A percentile compares a stretch with the other conserved stretches of the same genome.
Evolutionary conservation across 2,797 vertebrate genomes (phyloP).

Genomic region (Parotocinclus haroldoi): DNA sequence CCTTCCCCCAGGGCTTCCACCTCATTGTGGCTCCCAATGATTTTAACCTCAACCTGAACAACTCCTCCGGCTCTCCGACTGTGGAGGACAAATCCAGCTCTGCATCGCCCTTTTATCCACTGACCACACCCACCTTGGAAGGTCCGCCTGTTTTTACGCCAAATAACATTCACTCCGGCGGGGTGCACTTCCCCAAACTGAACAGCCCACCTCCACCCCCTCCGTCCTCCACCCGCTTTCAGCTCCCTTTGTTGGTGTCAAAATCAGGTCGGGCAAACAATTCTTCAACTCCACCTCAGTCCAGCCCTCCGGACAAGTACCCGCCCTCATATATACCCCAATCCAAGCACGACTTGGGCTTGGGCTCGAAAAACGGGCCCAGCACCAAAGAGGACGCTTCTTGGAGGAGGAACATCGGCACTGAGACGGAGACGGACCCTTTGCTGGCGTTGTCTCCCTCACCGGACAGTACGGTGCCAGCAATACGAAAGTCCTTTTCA

Average conservation of each 20-base stretch:
- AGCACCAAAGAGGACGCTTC: slow-evolving; percentile 72
- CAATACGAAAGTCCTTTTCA: slow-evolving; percentile 86
- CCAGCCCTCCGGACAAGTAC: slow-evolving; percentile 63
- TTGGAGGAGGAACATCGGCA: slow-evolving; percentile 86
- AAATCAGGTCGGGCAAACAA: slow-evolving; percentile 40
- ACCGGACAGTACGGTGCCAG: slow-evolving; percentile 66
- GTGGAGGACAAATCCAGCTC: slow-evolving; percentile 21
- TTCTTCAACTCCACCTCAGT: slow-evolving; percentile 32
- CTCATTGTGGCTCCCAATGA: slow-evolving; percentile 78
- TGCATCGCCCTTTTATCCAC: slow-evolving; percentile 29
- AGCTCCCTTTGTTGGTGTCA: slow-evolving; percentile 71
- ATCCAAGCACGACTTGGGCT: slow-evolving; percentile 60
- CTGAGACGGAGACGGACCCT: slow-evolving; percentile 76
- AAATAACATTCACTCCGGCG: slow-evolving; percentile 63
- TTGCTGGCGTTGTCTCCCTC: slow-evolving; percentile 64
- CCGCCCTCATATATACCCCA: slow-evolving; percentile 71
- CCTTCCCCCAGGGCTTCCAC: slow-evolving; percentile 77
- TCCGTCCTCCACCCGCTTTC: slow-evolving; percentile 58
- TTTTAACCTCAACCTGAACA: slow-evolving; percentile 47
- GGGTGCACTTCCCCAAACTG: slow-evolving; percentile 66
- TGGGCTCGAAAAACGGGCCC: slow-evolving; percentile 30
- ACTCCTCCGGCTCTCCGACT: slow-evolving; percentile 26
- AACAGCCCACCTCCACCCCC: slow-evolving; percentile 60
- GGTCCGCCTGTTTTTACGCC: slow-evolving; percentile 42
- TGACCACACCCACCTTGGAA: slow-evolving; percentile 45